Conservation (phyloP, 2,113 vertebrate species). For the Chitala chitala region DNA sequence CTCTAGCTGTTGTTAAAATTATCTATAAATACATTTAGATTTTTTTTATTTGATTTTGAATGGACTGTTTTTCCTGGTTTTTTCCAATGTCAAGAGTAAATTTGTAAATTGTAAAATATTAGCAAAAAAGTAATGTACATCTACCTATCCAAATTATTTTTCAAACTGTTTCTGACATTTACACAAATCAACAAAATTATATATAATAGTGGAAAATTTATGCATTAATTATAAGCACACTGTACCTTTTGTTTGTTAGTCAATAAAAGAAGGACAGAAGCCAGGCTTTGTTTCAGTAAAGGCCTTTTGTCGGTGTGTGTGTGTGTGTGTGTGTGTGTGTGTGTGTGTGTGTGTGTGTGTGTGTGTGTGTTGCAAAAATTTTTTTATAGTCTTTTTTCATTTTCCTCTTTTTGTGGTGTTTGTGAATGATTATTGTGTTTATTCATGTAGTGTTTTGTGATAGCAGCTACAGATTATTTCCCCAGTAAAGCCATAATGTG, state of each 20-base stretch:
- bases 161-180: no score
- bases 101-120: not conserved
- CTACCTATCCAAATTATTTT: not conserved
- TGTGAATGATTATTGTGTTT: no score
- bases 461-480: no score
- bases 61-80: not conserved
- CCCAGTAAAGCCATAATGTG: no score
- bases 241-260: not conserved
- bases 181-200: no score
- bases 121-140: not conserved
- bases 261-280: not conserved
- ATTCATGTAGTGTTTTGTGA: no score
- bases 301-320: no score
- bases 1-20: not conserved
- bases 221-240: not conserved
- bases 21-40: not conserved
- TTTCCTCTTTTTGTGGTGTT: no score
- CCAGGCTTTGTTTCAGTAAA: no score
- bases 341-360: no score
- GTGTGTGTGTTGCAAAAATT: not conserved
- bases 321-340: no score
- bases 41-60: not conserved
- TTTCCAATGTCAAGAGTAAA: not conserved
- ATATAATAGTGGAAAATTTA: no score
- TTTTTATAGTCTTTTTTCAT: not conserved